Base-by-base conservation (phyloP, 2,113 vertebrate genomes). In the Telmatochromis bifrenatus region DNA sequence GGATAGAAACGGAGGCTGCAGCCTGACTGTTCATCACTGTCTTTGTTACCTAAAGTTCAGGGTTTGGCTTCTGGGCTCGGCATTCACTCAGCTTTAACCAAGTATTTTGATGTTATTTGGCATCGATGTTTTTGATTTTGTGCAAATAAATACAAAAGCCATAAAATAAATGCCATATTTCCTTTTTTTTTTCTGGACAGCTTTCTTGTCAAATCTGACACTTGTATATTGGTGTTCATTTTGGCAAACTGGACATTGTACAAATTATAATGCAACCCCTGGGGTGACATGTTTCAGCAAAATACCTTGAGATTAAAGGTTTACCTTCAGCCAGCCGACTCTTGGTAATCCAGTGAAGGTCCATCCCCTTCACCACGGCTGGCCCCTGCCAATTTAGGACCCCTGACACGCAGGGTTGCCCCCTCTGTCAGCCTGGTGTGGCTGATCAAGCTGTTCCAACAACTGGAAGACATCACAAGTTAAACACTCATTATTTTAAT, bases 401-500 rank as follows among this genome's bases (percentile, higher is more conserved):
- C 81, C 49, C 87, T 53, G 88, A 56, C 51, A 37, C 2, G 5
- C 19, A 12, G 86, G 28, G 12, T 47, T 7, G 81, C 42, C 62
- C 82, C 84, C 95, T 92, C 94, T 88, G 93, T 95, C 96, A 97
- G 96, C 96, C 96, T 96, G 96, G 97, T 96, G 97, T 97, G 97
- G 96, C 97, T 97, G 97, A 98, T 99, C 98, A 98, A 99, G 98
- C 98, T 99, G 97, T 98, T 99, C 97, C 97, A 98, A 98, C 98
- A 99, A 99, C 98, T 99, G 98, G 98, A 99, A 99, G 98, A 99
- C 98, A 99, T 99, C 98, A 98, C 97, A 99, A 99, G 98, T 99
- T 98, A 99, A 99, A 98, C 97, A 98, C 98, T 99, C 98, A 98
- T 99, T 99, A 99, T 98, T 98, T 98, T 99, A 99, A 99, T 99